Evolutionary conservation across 2,113 vertebrate genomes (phyloP).

Genomic region (Tragelaphus strepsiceros): DNA sequence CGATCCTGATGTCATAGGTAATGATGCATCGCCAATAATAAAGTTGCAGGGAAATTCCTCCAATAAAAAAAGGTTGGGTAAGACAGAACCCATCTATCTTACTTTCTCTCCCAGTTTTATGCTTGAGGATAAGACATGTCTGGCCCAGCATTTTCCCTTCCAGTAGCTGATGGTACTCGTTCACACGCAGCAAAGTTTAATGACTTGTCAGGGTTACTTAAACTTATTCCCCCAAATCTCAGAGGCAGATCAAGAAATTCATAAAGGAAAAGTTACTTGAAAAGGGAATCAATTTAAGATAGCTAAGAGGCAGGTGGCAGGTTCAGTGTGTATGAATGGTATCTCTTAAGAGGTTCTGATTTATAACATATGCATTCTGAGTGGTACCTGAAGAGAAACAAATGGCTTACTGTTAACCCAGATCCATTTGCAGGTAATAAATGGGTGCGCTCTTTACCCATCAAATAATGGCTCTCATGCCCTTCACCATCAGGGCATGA

Average conservation of each 20-base stretch:
- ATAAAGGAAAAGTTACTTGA: constrained; percentile 77
- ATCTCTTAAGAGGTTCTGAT: constrained; percentile 68
- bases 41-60: constrained; percentile 75
- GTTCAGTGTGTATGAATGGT: constrained; percentile 61
- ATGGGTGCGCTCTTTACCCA: constrained; percentile 71
- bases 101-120: constrained; percentile 74
- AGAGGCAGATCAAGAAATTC: constrained; percentile 80
- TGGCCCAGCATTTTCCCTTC: constrained; percentile 62
- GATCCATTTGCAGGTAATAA: constrained; percentile 76
- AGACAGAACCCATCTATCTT: constrained; percentile 80
- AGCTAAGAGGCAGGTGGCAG: constrained; percentile 76
- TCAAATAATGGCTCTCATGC: constrained; percentile 75
- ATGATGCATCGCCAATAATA: constrained; percentile 75
- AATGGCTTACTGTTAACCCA: constrained; percentile 78
- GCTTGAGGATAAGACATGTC: constrained; percentile 71
- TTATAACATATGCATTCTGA: constrained; percentile 72
- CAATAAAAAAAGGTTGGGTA: constrained; percentile 78
- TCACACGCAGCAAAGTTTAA: constrained; percentile 70
- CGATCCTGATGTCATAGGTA: constrained; percentile 74
- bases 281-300: constrained; percentile 75
- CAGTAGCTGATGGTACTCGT: constrained; percentile 56
- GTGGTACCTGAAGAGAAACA: constrained; percentile 78
- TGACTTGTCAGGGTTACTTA: constrained; percentile 78
- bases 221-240: constrained; percentile 76
- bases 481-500: constrained; percentile 72